Conservation (phyloP, 2,888 invertebrate species). For the Rosalia funebris region DNA sequence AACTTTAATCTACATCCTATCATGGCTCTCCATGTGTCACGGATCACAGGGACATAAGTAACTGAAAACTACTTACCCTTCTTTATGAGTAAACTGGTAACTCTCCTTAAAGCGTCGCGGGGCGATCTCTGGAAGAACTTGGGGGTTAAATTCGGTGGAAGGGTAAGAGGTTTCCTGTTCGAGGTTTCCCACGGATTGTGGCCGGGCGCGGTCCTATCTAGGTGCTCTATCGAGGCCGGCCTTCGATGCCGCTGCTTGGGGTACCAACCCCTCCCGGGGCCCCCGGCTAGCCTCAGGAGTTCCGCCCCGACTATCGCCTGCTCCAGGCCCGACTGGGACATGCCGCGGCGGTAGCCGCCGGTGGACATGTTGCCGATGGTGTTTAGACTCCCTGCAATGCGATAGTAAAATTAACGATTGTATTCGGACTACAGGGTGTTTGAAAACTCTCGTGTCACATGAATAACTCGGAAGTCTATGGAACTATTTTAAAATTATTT, state of each 20-base stretch:
- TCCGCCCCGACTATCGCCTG: conserved; percentile 78
- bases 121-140: conserved; percentile 91
- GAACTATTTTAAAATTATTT: too few species aligned
- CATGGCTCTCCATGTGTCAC: too few species aligned
- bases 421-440: too few species aligned
- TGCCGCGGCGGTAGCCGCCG: conserved; percentile 50
- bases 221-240: conserved; percentile 86
- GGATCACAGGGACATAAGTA: too few species aligned
- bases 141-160: conserved; percentile 88
- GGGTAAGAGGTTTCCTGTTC: conserved; percentile 82
- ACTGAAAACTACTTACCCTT: conserved; percentile 65
- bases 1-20: too few species aligned
- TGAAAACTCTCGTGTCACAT: too few species aligned
- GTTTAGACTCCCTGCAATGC: conserved; percentile 40
- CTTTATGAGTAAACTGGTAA: conserved; percentile 85
- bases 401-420: too few species aligned
- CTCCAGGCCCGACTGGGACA: conserved; percentile 60
- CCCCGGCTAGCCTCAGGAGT: conserved; percentile 79
- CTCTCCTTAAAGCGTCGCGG: conserved; percentile 85
- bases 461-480: too few species aligned
- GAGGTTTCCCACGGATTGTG: conserved; percentile 67
- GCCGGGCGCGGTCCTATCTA: conserved; percentile 75
- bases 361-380: conserved; percentile 53
- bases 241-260: conserved; percentile 76
- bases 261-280: conserved; percentile 87